A percentile compares a stretch with the other conserved stretches of the same genome.
Conservation (phyloP, 2,888 invertebrate genomes). For the Melanotus villosus region DNA sequence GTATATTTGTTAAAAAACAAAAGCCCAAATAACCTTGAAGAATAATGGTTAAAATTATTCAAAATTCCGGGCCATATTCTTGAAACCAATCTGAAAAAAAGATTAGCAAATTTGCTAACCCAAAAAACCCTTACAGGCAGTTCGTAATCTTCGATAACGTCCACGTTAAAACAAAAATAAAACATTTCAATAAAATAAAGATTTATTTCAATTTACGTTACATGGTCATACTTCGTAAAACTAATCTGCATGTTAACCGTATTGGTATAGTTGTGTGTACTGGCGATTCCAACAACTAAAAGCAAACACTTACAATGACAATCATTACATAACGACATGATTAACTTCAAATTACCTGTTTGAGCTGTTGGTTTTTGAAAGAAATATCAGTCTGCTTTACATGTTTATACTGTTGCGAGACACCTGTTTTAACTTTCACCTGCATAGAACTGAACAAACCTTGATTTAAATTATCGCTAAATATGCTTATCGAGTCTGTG, state of each 20-base stretch:
- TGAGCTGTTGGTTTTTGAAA: slow-evolving; percentile 55
- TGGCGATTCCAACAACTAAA: slow-evolving; percentile 63
- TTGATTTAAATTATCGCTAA: slow-evolving; percentile 45
- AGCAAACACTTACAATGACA: slow-evolving; percentile 54
- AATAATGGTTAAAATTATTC: too few species aligned
- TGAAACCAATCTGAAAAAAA: too few species aligned
- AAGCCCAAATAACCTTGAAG: too few species aligned
- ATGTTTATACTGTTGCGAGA: slow-evolving; percentile 25
- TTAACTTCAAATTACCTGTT: slow-evolving; percentile 52
- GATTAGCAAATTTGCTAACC: too few species aligned
- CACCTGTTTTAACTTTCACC: slow-evolving; percentile 44
- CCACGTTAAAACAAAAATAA: too few species aligned
- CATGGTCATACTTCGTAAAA: slow-evolving; percentile 59
- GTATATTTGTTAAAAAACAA: too few species aligned
- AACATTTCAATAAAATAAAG: too few species aligned
- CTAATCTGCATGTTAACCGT: slow-evolving; percentile 58
- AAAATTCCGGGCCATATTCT: too few species aligned
- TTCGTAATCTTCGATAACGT: too few species aligned
- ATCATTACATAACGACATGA: not conserved
- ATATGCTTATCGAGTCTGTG: slow-evolving; percentile 40
- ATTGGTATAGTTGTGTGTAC: slow-evolving; percentile 64
- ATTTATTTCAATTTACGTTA: too few species aligned
- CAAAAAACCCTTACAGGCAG: too few species aligned
- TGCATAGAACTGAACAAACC: slow-evolving; percentile 58
- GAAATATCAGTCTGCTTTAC: slow-evolving; percentile 57